Evolutionary conservation across 2,888 invertebrate species (phyloP), one percentile per base, ranked within the genome.

Genomic region (Encarsia formosa): DNA sequence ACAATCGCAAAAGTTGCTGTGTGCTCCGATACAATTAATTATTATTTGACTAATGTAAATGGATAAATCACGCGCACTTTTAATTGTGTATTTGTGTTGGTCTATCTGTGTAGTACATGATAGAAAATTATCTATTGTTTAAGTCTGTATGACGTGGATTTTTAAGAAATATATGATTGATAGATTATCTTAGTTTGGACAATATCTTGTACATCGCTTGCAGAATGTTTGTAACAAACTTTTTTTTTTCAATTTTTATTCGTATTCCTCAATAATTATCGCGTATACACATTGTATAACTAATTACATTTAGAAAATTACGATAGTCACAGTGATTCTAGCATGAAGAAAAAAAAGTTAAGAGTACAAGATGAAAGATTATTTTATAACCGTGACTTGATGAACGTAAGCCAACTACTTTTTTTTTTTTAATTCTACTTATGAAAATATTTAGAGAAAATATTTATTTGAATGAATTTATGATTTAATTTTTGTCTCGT

Each of bases 201-300:
- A n/a, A n/a, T n/a, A n/a, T n/a, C n/a, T n/a, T n/a, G n/a, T n/a
- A n/a, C n/a, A n/a, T n/a, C n/a, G n/a, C n/a, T n/a, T n/a, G n/a
- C n/a, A n/a, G n/a, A n/a, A n/a, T n/a, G n/a, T n/a, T n/a, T n/a
- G 35, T 9, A 15, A 35, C 8, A 35, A 15, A 32, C 34, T 41
- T 41, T 49, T 52, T 16, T 41, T 49, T 45, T 49, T 52, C 40
- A 45, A 50, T 52, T 50, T 31, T 26, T 39, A 54, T 49, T 49
- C 22, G 40, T n/a, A n/a, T 54, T 18, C 43, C 26, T 39, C 29
- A 45, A 45, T 47, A 47, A 47, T 50, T 52, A 50, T 48, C 44
- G 54, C 54, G 56, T 50, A 56, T 56, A 58, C 54, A 59, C 52
- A 49, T 51, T 51, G n/a, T n/a, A n/a, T n/a, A n/a, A n/a, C 49